Evolutionary conservation across 2,797 vertebrate species (phyloP).

Genomic region (Acanthornis magna): DNA sequence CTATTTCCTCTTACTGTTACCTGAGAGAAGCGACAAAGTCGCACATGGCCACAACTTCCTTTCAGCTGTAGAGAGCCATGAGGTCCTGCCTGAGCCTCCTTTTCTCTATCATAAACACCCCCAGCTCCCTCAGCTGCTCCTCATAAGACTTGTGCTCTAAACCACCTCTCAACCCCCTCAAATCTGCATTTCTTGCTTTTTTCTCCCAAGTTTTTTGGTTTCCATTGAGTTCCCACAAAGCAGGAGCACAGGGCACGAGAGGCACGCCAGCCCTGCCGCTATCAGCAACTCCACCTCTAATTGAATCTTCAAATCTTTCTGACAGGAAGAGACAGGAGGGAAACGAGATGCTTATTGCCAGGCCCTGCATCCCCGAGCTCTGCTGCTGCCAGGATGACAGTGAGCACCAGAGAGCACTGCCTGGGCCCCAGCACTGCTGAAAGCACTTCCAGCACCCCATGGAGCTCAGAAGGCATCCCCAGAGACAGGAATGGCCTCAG

Average conservation of each 20-base stretch:
- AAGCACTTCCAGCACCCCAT: background rate
- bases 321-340: constrained; percentile 25
- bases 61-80: background rate
- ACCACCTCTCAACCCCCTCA: background rate
- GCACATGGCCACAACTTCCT: background rate
- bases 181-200: background rate
- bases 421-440: background rate
- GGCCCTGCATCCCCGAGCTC: background rate
- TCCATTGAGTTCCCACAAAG: background rate
- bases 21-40: background rate
- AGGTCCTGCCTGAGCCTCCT: background rate
- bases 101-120: background rate
- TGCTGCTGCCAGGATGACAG: fast-evolving
- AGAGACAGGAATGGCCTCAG: no score
- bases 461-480: background rate
- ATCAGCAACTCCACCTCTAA: constrained; percentile 9
- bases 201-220: background rate
- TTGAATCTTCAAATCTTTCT: constrained; percentile 54
- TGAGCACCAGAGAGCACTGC: fast-evolving
- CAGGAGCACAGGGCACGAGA: fast-evolving
- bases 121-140: background rate
- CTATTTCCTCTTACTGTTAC: background rate
- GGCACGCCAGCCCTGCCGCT: background rate
- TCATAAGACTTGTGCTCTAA: background rate
- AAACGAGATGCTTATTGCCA: background rate